Percentiles rank a stretch among this genome's conserved stretches.
These are phyloP conservation scores for Scomberomorus guttatus DNA, from an alignment of 2,797 vertebrate genomes.

Conservation along the genomic window DNA sequence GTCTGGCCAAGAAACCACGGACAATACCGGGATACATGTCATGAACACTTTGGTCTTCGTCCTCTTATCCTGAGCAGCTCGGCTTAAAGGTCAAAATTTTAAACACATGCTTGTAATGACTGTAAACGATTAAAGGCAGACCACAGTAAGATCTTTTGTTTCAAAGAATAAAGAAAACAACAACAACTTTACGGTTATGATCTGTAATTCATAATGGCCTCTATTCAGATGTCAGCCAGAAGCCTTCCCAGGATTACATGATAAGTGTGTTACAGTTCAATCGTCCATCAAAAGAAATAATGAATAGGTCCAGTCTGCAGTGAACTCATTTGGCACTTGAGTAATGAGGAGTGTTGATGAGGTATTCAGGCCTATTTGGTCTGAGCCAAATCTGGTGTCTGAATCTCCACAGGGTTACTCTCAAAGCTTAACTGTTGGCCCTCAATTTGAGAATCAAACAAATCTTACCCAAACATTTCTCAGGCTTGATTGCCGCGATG, in stretches of 20 bases:
- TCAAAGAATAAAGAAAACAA: slow-evolving; percentile 27
- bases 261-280: slow-evolving; percentile 78
- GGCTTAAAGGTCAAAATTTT: slow-evolving; percentile 54
- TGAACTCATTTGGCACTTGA: slow-evolving; percentile 82
- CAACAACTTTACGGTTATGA: slow-evolving; percentile 50
- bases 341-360: slow-evolving; percentile 84
- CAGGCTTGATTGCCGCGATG: slow-evolving; percentile 66
- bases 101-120: slow-evolving; percentile 57
- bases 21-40: slow-evolving; percentile 67
- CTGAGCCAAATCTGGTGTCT: slow-evolving; percentile 77
- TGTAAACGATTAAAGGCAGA: slow-evolving; percentile 57
- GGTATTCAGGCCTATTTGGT: slow-evolving; percentile 74
- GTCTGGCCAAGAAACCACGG: slow-evolving; percentile 61
- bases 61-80: slow-evolving; percentile 42
- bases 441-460: slow-evolving; percentile 73
- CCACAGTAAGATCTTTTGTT: slow-evolving; percentile 44
- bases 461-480: slow-evolving; percentile 69
- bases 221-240: slow-evolving; percentile 60
- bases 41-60: slow-evolving; percentile 67
- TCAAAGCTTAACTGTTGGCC: slow-evolving; percentile 71
- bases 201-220: slow-evolving; percentile 66
- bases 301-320: slow-evolving; percentile 76
- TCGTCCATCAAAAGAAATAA: slow-evolving; percentile 79
- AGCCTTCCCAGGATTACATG: slow-evolving; percentile 66
- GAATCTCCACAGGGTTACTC: slow-evolving; percentile 71